phyloP scores from a whole-genome alignment of 2,797 vertebrate species.

The Urocyon cinereoargenteus region DNA sequence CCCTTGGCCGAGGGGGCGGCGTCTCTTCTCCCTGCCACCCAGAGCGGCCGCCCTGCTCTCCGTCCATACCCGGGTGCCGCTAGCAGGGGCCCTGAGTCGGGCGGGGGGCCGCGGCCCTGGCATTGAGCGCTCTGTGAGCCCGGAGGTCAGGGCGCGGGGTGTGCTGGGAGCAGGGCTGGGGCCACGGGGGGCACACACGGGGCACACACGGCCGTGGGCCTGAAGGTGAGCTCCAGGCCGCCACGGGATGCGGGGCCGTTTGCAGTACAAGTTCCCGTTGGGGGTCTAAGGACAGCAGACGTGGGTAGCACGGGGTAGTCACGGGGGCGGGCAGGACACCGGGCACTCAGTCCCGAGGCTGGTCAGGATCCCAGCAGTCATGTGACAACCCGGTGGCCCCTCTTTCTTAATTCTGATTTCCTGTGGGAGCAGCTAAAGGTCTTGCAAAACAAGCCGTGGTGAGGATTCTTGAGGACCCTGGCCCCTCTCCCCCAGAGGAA shows the following conservation, averaged over 20 bases:
- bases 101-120: background rate
- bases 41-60: background rate
- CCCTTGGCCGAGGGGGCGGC: background rate
- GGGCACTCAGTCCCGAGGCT: background rate
- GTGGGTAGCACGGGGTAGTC: accelerated
- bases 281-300: accelerated
- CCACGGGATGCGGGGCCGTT: background rate
- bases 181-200: accelerated
- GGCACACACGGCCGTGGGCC: background rate
- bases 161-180: background rate
- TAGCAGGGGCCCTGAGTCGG: accelerated
- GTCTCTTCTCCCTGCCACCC: background rate
- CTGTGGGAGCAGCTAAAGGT: background rate
- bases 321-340: accelerated
- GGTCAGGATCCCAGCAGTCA: background rate
- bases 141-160: background rate
- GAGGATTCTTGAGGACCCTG: background rate
- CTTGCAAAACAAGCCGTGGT: background rate
- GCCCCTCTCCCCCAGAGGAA: background rate
- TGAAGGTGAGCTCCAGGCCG: background rate
- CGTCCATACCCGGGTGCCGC: background rate
- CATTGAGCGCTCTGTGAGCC: accelerated
- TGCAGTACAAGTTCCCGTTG: accelerated
- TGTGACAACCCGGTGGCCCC: accelerated
- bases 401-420: background rate